Evolutionary conservation across 2,797 vertebrate species (phyloP).

Genomic region (Clarias pachynema): DNA sequence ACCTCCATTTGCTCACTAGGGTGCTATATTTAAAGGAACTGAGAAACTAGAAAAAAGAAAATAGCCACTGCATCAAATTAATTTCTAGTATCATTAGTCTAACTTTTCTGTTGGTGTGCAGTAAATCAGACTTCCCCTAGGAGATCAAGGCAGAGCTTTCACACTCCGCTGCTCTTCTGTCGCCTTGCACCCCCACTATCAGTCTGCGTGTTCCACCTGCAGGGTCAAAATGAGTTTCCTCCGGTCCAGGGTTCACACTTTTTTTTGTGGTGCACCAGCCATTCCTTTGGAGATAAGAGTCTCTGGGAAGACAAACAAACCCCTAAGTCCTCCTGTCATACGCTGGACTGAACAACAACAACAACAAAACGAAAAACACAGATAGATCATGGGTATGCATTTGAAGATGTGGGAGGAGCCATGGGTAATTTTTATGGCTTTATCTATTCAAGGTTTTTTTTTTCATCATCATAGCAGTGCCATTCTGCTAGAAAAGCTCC

Average conservation of each 20-base stretch:
- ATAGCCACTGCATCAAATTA: neutral
- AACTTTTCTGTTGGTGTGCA: neutral
- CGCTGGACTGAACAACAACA: slow-evolving; percentile 4
- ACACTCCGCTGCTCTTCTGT: slow-evolving; percentile 22
- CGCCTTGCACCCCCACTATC: slow-evolving; percentile 20
- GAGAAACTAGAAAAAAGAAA: neutral
- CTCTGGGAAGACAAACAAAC: slow-evolving; percentile 35
- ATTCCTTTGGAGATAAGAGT: slow-evolving; percentile 37
- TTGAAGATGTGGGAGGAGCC: slow-evolving; percentile 34
- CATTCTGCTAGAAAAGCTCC: neutral
- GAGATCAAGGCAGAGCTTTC: slow-evolving; percentile 45
- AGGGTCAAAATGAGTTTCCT: slow-evolving; percentile 52
- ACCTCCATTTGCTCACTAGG: neutral
- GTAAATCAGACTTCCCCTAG: slow-evolving; percentile 28
- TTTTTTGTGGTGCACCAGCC: slow-evolving; percentile 49
- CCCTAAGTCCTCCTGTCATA: slow-evolving; percentile 20
- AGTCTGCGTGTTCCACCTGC: slow-evolving; percentile 47
- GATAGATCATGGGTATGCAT: slow-evolving; percentile 18
- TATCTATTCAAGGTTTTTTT: neutral
- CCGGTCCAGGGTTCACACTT: slow-evolving; percentile 54
- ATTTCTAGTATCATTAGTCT: slow-evolving; percentile 27
- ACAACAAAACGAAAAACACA: neutral
- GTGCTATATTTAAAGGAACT: neutral
- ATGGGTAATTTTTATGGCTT: slow-evolving; percentile 2
- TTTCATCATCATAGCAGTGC: neutral